Conservation (phyloP, 1,140 invertebrate genomes). For the Pogonomyrmex californicus region DNA sequence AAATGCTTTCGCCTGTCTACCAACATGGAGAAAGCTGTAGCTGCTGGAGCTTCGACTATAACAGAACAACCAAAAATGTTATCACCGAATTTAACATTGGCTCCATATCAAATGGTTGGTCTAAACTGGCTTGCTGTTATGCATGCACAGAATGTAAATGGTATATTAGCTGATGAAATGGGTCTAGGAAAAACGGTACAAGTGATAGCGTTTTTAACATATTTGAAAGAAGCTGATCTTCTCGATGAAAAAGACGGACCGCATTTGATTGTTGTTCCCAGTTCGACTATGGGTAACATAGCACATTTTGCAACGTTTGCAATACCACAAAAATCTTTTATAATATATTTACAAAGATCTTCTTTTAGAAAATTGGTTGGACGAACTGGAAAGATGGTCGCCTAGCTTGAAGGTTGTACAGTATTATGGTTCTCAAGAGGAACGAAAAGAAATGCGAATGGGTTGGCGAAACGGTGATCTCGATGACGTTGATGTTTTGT, state of each 20-base stretch:
- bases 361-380: constrained; percentile 91
- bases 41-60: constrained; percentile 89
- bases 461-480: constrained; percentile 92
- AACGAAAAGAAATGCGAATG: constrained; percentile 92
- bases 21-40: constrained; percentile 91
- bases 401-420: constrained; percentile 92
- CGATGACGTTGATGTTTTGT: constrained; percentile 93
- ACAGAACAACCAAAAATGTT: constrained; percentile 89
- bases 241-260: constrained; percentile 89
- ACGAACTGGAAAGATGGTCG: constrained; percentile 95
- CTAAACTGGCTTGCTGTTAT: constrained; percentile 97
- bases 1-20: constrained; percentile 91
- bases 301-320: constrained; percentile 2
- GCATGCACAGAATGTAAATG: constrained; percentile 96
- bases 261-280: constrained; percentile 96
- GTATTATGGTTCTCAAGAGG: constrained; percentile 96
- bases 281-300: constrained; percentile 93
- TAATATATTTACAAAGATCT: neutral
- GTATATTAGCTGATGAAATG: constrained; percentile 97
- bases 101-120: constrained; percentile 97
- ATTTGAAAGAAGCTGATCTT: constrained; percentile 92
- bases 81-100: constrained; percentile 89
- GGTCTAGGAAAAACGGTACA: constrained; percentile 97
- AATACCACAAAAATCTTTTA: neutral
- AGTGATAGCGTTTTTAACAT: constrained; percentile 95